Base-by-base conservation (phyloP, 1,140 invertebrate species). In the Drosophila suzukii region DNA sequence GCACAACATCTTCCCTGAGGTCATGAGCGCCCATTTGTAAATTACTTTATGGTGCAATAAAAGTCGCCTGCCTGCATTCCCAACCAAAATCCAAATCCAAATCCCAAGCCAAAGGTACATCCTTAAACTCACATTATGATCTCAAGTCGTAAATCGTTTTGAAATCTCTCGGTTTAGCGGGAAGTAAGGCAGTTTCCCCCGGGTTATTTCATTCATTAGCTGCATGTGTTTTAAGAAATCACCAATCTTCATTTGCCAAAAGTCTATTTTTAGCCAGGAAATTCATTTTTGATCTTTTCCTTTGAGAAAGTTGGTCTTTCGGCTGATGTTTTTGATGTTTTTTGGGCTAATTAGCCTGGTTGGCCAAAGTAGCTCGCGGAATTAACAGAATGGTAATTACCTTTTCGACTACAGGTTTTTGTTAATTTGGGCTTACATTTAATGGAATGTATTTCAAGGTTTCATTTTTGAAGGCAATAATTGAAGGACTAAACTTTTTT, bases 21-120 rank as follows among this genome's bases (percentile, higher is more conserved):
- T 78, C 65, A 78, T 85, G 82, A 78, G 70, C 78, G 75, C 78
- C 78, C 81, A 78, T 86, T 86, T 76, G 56, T 79, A 88, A 88
- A 88, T 86, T 88, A 88, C 83, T 88, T 82, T 83, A 88, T 79
- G 75, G 78, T 58, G 74, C 66, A 71, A 58, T 77, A 71, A 71
- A 76, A 71, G 17, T 53, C 39, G 65, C 50, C 54, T 20, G 62
- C 49, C 62, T 24, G 54, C 51, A 55, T 15, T 38, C 38, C 51
- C 49, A 34, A 41, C 17, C 43, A 1, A 24, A 46, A 11, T 20
- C 43, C 57, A 3, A 34, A 10, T 34, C 32, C 57, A 65, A 49
- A 8, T 30, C 15, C 12, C 11, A 24, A 30, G n/a, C 34, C 38
- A 44, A 44, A 32, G 59, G 60, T 41, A 58, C 34, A 55, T 58